Evolutionary conservation across 1,140 invertebrate species (phyloP).

Genomic region (Pantala flavescens): DNA sequence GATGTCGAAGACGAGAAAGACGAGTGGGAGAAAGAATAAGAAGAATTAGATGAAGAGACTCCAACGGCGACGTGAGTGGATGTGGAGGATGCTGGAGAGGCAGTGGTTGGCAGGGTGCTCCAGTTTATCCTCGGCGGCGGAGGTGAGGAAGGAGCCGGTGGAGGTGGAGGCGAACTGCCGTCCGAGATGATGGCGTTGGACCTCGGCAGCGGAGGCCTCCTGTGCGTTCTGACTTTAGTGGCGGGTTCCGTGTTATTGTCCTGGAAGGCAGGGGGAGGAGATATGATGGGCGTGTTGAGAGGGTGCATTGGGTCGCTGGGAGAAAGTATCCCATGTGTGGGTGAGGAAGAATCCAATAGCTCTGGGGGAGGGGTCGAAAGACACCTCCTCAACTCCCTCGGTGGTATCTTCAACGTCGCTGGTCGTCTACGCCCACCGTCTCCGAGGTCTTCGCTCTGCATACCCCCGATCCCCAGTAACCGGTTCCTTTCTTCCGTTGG

Average conservation of each 20-base stretch:
- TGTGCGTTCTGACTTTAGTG: conserved; percentile 31
- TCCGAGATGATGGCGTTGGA: conserved; percentile 45
- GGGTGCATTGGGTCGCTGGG: conserved; percentile 40
- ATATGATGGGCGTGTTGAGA: conserved; percentile 47
- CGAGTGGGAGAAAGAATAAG: conserved; percentile 33
- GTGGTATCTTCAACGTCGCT: conserved; percentile 11
- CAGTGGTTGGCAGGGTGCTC: conserved; percentile 31
- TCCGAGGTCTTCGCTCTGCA: conserved; percentile 19
- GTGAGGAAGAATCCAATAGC: conserved; percentile 33
- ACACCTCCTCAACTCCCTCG: not conserved
- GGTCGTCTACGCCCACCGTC: not conserved
- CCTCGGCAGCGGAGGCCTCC: conserved; percentile 40
- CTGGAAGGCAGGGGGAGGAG: conserved; percentile 49
- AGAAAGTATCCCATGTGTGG: conserved; percentile 35
- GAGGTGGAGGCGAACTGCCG: conserved; percentile 16
- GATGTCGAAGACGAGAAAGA: conserved; percentile 35
- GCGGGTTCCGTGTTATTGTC: conserved; percentile 32
- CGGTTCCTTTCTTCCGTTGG: conserved; percentile 3
- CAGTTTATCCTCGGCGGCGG: conserved; percentile 30
- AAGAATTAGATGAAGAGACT: conserved; percentile 24
- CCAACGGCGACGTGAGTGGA: conserved; percentile 16
- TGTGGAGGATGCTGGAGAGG: conserved; percentile 23
- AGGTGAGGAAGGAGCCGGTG: not conserved
- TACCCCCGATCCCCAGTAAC: conserved; percentile 17
- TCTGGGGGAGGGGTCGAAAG: conserved; percentile 9